A percentile compares a stretch with the other conserved stretches of the same genome.
Conservation (phyloP, 1,140 invertebrate genomes). For the Andricus grossulariae region DNA sequence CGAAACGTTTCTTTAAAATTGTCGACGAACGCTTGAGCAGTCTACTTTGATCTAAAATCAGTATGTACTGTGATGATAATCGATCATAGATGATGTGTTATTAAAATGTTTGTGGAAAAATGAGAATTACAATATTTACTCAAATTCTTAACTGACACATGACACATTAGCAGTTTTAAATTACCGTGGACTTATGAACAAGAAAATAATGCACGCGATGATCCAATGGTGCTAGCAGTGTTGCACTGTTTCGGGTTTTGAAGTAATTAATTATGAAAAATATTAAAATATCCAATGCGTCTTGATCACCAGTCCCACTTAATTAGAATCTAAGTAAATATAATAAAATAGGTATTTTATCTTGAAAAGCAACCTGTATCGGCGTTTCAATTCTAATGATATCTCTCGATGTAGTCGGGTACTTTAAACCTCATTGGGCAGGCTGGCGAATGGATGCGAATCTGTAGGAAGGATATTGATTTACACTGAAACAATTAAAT, state of each 20-base stretch:
- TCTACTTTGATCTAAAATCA: not conserved
- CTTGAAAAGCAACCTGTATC: constrained; percentile 43
- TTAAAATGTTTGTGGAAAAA: constrained; percentile 17
- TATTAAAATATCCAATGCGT: constrained; percentile 23
- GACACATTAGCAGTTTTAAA: not conserved
- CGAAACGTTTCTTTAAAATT: not conserved
- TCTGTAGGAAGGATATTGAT: constrained; percentile 20
- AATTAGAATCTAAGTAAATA: constrained; percentile 55
- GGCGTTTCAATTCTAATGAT: constrained; percentile 15
- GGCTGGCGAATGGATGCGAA: constrained; percentile 30
- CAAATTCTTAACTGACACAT: not conserved
- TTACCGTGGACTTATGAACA: not conserved
- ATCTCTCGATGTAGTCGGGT: constrained; percentile 20
- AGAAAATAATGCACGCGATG: constrained; percentile 15
- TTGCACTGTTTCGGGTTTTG: constrained; percentile 50
- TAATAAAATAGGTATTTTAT: constrained; percentile 43
- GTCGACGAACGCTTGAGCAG: constrained; percentile 5
- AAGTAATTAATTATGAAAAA: constrained; percentile 43
- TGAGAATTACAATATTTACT: not conserved
- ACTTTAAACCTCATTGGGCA: constrained; percentile 28
- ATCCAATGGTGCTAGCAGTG: constrained; percentile 46
- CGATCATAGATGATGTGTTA: not conserved
- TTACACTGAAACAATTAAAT: constrained; percentile 22
- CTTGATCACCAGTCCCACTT: constrained; percentile 50
- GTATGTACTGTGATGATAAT: constrained; percentile 19